Percentiles rank a stretch among this genome's conserved stretches.
phyloP scores from a whole-genome alignment of 2,888 invertebrate genomes.

The Chymomyza procnemis region DNA sequence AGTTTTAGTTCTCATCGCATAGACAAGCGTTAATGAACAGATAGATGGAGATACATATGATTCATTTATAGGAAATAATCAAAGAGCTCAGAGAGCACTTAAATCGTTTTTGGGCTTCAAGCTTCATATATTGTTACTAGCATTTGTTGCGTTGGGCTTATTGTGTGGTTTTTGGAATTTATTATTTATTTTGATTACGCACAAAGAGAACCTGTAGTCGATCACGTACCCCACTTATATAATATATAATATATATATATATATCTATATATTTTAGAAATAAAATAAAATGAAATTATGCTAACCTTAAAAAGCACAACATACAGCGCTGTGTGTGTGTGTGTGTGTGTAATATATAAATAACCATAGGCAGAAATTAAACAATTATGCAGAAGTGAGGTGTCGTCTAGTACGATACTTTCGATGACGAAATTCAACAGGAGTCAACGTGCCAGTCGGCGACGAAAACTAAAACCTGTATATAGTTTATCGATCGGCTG shows the following conservation, averaged over 20 bases:
- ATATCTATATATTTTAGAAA: no score
- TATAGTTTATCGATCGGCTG: background rate
- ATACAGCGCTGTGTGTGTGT: no score
- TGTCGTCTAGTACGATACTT: background rate
- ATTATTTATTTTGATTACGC: constrained; percentile 1
- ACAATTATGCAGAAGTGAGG: background rate
- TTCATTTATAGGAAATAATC: constrained; percentile 50
- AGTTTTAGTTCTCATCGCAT: background rate
- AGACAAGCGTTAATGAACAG: constrained; percentile 5
- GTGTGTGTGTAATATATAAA: background rate
- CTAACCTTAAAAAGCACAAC: constrained; percentile 45
- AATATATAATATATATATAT: no score
- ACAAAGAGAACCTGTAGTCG: constrained; percentile 9
- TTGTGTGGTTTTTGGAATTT: constrained; percentile 14
- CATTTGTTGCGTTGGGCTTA: background rate
- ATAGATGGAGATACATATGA: constrained; percentile 29
- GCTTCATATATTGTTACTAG: constrained; percentile 14
- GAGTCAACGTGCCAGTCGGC: background rate
- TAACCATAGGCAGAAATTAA: background rate
- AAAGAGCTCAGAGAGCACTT: constrained; percentile 21
- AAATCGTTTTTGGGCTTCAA: constrained; percentile 19
- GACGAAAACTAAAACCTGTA: background rate
- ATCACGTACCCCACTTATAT: constrained; percentile 50
- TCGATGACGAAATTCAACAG: constrained; percentile 16
- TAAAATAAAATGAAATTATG: constrained; percentile 48